Conservation (phyloP, 1,140 invertebrate genomes). For the Lepidostoma basale region DNA sequence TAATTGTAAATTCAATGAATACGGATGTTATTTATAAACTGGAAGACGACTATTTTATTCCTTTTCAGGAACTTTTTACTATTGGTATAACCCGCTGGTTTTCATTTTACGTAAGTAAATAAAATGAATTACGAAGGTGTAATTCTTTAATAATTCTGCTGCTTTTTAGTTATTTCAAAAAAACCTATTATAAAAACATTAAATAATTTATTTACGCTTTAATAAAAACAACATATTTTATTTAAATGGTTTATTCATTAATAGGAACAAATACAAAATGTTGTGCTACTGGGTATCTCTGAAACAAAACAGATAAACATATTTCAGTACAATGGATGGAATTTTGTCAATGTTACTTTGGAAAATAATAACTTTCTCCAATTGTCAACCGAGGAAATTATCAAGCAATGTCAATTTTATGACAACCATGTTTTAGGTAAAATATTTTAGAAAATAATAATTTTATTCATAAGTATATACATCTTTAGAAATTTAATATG, state of each 20-base stretch:
- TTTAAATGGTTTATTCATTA: conserved; percentile 4
- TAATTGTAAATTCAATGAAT: conserved; percentile 47
- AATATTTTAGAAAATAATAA: not conserved
- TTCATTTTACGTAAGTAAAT: conserved; percentile 46
- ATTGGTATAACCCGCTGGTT: conserved; percentile 47
- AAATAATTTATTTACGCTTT: not conserved
- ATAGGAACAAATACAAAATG: conserved; percentile 34
- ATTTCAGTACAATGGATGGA: conserved; percentile 54
- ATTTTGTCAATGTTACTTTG: conserved; percentile 45
- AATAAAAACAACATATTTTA: no score
- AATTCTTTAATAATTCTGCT: no score
- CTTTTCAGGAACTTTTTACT: conserved; percentile 51
- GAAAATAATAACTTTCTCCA: conserved; percentile 1
- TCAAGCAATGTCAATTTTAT: conserved; percentile 30
- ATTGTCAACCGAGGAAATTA: not conserved
- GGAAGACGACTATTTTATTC: conserved; percentile 50
- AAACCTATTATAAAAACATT: no score
- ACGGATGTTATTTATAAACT: conserved; percentile 50
- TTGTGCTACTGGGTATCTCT: conserved; percentile 47
- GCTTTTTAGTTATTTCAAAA: no score
- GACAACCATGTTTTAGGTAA: conserved; percentile 28
- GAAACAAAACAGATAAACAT: conserved; percentile 45
- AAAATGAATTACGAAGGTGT: no score
- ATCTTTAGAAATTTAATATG: not conserved
- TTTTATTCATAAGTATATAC: not conserved